Evolutionary conservation across 2,113 vertebrate species (phyloP), one percentile per base, ranked within the genome.

Genomic region (Holacanthus passer): DNA sequence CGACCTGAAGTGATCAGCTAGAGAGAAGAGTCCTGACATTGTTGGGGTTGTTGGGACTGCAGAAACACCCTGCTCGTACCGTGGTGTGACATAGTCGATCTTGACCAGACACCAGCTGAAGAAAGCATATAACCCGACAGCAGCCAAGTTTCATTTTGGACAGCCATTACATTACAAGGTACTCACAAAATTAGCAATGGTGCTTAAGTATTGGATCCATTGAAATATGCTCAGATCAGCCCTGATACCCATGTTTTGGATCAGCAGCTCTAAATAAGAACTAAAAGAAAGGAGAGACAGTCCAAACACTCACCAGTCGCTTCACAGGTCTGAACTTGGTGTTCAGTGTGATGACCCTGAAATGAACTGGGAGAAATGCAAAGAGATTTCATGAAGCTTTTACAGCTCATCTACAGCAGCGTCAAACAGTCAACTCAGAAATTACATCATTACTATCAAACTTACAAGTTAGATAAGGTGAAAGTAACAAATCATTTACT

Each of bases 311-410:
- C 66, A 92, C 92, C 84, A 80, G 4, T 13, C 20, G 24, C 43
- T 14, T 43, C 32, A 41, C 27, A 27, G 89, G 86, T 79, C 72
- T 81, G 1, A 93, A 29, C 13, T 65, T 77, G 4, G 67, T 53
- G 77, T 92, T 88, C 37, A 94, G 24, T 5, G 89, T 73, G 4
- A 94, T 5, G 3, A 93, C 86, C 82, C 93, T 83, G 73, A 94
- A 94, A 20, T 89, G 32, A 27, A 94, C 93, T 94, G 55, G 52
- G 22, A 69, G 52, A 77, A 66, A 56, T 13, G 1, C 1, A 81
- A n/a, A 69, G 29, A 77, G 1, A 41, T 27, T 22, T 35, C 1
- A 31, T 35, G 1, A 56, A 29, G 2, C 14, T 37, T 32, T 53
- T 22, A 35, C 20, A 45, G 27, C 10, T 58, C 22, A 20, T 66